Evolutionary conservation across 2,888 invertebrate species (phyloP).

Genomic region (Troides oblongomaculatus): DNA sequence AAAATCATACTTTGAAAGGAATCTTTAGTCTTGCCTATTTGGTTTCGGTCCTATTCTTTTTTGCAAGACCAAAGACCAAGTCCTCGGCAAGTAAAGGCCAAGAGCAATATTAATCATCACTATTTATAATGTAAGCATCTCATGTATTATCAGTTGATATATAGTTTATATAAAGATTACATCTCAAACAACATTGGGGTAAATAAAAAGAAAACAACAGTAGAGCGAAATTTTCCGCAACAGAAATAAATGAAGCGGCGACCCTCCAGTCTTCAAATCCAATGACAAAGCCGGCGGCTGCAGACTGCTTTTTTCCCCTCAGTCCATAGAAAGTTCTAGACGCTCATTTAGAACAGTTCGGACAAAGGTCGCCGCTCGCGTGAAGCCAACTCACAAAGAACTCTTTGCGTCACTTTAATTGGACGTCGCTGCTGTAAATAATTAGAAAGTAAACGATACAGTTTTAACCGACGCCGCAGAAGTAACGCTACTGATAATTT

Average conservation of each 20-base stretch:
- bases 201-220: not conserved
- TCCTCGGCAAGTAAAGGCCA: too few relatives aligned
- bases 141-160: too few relatives aligned
- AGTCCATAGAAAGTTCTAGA: conserved; percentile 28
- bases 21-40: too few relatives aligned
- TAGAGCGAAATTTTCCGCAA: conserved; percentile 12
- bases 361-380: conserved; percentile 28
- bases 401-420: conserved; percentile 28
- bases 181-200: too few relatives aligned
- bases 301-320: conserved; percentile 25
- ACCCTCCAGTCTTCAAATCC: conserved; percentile 27
- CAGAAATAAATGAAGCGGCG: conserved; percentile 26
- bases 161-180: too few relatives aligned
- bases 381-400: conserved; percentile 26
- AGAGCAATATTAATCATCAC: too few relatives aligned
- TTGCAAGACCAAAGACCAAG: too few relatives aligned
- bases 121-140: too few relatives aligned
- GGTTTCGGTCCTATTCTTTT: too few relatives aligned
- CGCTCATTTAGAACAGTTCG: conserved; percentile 27
- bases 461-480: conserved; percentile 4
- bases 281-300: conserved; percentile 28
- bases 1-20: too few relatives aligned
- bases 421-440: conserved; percentile 23
- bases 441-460: conserved; percentile 27
- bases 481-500: too few relatives aligned